These are phyloP conservation scores for Drosophila kokeensis DNA, from an alignment of 2,888 invertebrate species.

Conservation along the genomic window DNA sequence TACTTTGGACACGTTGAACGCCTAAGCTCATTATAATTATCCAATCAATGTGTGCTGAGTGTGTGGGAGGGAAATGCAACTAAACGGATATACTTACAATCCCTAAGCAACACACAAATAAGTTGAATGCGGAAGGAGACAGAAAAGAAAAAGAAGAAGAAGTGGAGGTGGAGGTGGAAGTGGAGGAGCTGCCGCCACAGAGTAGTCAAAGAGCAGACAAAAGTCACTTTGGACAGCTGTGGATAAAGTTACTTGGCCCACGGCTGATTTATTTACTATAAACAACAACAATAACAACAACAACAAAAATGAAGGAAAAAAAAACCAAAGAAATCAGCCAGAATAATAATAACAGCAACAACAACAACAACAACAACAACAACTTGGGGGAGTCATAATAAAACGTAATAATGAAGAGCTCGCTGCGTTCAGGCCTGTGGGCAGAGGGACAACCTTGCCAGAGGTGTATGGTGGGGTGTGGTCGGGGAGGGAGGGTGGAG, in stretches of 20 bases:
- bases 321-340: constrained; percentile 40
- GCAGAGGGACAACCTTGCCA: constrained; percentile 16
- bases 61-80: constrained; percentile 35
- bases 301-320: constrained; percentile 16
- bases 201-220: constrained; percentile 29
- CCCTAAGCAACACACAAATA: constrained; percentile 8
- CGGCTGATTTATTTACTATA: constrained; percentile 76
- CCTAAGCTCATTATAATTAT: constrained; percentile 72
- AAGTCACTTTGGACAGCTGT: constrained; percentile 54
- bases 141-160: too few relatives aligned
- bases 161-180: not conserved
- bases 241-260: constrained; percentile 69
- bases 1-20: not conserved
- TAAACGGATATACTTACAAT: constrained; percentile 45
- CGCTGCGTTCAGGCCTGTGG: constrained; percentile 33
- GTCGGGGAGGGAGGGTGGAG: not conserved
- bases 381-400: constrained; percentile 43
- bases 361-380: constrained; percentile 16
- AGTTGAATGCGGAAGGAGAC: not conserved
- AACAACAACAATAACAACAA: constrained; percentile 52
- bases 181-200: not conserved
- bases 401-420: constrained; percentile 57
- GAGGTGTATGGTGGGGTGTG: not conserved
- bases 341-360: constrained; percentile 34
- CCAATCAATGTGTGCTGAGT: constrained; percentile 58